Base-by-base conservation (phyloP, 2,797 vertebrate genomes). In the Cottoperca gobio region DNA sequence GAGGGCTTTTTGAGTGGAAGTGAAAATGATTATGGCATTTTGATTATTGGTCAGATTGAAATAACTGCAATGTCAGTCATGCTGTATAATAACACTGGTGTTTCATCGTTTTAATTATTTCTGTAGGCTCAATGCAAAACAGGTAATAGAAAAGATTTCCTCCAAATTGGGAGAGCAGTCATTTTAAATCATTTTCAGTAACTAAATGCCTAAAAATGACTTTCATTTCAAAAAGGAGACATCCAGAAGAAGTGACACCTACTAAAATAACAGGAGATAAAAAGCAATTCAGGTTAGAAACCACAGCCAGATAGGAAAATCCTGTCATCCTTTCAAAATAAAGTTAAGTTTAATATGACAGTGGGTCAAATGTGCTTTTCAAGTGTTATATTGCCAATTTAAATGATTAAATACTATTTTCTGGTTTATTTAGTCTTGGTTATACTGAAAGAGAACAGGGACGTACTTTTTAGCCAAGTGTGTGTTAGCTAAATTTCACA, bases 31-130 rank as follows among this genome's bases (percentile, higher is more conserved):
- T 13, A 2, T 8, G 13, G 8, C 23, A 4, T 37, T 46, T 46
- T 21, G 26, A 26, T 26, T 26, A 26, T 60, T 12, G 26, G 50
- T 62, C 35, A 16, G 42, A 21, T 1, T 39, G 1, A 67, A 40
- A 21, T 28, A 33, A 33, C 6, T 2, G 52, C 28, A 7, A 46
- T 19, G 43, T 73, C 57, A 63, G 26, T 63, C 52, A 13, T 21
- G 14, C 23, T 39, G 52, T 35, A 5, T 48, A 46, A 64, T 65
- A 26, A 60, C 23, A 3, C 11, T 3, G 11, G 10, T 50, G 17
- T 43, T 63, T 52, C 24, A 4, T 54, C 52, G 49, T 31, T 66
- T 70, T 58, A 52, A 45, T 58, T 19, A 17, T 23, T 39, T 53
- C 40, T 33, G 59, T 10, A 3, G 48, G 55, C 26, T 43, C 40